Conservation (phyloP, 2,113 vertebrate genomes). For the Chaetorhynchus papuensis region DNA sequence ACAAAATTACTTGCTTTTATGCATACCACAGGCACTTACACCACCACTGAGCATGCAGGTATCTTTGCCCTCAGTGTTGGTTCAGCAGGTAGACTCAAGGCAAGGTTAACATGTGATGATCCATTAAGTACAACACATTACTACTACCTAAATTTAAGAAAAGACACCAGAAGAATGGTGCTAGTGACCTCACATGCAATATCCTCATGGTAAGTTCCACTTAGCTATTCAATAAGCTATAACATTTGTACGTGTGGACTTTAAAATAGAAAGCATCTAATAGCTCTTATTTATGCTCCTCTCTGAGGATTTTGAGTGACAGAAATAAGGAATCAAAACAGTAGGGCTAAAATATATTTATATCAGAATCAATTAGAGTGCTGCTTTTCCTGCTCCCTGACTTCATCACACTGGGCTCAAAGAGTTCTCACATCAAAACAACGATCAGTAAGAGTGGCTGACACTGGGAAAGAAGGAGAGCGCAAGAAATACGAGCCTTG, state of each 20-base stretch:
- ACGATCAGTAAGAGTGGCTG: background rate
- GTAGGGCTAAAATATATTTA: background rate
- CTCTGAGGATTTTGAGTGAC: background rate
- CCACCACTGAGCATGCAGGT: accelerated
- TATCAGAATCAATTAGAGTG: background rate
- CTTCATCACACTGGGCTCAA: background rate
- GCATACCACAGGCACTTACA: background rate
- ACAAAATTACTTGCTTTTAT: background rate
- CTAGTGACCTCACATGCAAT: background rate
- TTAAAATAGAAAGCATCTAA: background rate
- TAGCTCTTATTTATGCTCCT: background rate
- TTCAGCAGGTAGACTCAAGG: background rate
- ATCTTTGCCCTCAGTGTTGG: accelerated
- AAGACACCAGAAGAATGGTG: background rate
- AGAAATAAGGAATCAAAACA: background rate
- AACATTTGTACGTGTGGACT: background rate
- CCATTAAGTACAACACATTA: background rate
- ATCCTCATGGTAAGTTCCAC: background rate
- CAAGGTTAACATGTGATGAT: background rate
- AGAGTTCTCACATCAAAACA: background rate
- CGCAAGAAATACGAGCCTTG: background rate
- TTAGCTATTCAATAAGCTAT: background rate
- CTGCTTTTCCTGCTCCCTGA: background rate
- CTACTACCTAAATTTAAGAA: background rate
- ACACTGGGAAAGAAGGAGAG: background rate